These are phyloP conservation scores for Scolopax rusticola DNA, from an alignment of 2,797 vertebrate species.

Conservation along the genomic window DNA sequence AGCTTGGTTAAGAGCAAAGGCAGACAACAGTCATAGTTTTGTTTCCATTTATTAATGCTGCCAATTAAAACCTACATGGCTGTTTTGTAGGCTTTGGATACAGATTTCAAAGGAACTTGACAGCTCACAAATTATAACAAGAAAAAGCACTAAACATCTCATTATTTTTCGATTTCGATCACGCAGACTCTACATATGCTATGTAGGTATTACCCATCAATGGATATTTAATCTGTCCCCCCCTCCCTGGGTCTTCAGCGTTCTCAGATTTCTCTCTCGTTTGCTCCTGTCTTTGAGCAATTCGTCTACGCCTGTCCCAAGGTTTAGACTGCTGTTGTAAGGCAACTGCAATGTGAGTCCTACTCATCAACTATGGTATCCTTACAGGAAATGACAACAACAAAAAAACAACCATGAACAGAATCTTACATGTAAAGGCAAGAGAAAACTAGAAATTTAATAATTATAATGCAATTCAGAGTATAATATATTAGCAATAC, in stretches of 20 bases:
- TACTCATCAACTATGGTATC: background rate
- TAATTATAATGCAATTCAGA: background rate
- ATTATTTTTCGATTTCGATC: background rate
- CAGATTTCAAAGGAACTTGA: background rate
- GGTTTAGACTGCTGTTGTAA: background rate
- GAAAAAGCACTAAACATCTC: background rate
- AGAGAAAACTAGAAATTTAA: background rate
- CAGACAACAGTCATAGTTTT: background rate
- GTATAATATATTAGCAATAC: background rate
- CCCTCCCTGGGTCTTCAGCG: background rate
- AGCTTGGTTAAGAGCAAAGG: background rate
- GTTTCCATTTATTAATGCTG: conserved; percentile 37
- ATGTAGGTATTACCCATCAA: background rate
- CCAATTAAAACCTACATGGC: background rate
- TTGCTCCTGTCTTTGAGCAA: background rate
- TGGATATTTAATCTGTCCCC: background rate
- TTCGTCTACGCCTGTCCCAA: background rate
- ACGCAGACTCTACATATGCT: background rate
- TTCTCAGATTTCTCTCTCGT: background rate
- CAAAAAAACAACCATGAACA: background rate
- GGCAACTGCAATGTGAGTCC: background rate
- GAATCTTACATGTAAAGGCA: background rate
- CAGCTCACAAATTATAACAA: background rate
- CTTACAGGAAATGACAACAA: background rate
- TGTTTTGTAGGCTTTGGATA: background rate